These are phyloP conservation scores for Trilocha varians DNA, from an alignment of 2,888 invertebrate genomes.

Conservation along the genomic window DNA sequence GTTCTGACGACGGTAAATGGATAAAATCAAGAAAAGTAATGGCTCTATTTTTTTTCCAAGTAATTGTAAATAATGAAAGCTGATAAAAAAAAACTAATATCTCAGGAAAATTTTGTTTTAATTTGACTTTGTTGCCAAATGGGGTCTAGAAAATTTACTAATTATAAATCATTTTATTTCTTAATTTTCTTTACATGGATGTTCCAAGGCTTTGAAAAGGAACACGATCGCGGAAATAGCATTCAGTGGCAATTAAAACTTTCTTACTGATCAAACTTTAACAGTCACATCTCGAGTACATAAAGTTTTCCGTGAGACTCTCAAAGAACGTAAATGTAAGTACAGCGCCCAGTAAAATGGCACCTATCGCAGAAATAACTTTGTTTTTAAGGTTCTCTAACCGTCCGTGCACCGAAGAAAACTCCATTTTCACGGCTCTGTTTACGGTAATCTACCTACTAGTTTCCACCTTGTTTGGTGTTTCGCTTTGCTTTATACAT, in stretches of 20 bases:
- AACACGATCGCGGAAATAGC: constrained; percentile 44
- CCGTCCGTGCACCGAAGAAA: constrained; percentile 4
- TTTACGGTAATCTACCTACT: constrained; percentile 1
- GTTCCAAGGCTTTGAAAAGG: constrained; percentile 43
- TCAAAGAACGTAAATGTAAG: constrained; percentile 33
- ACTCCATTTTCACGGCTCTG: constrained; percentile 3
- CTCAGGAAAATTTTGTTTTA: no score
- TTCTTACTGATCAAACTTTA: constrained; percentile 61
- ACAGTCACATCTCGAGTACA: constrained; percentile 46
- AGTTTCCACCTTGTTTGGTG: not conserved
- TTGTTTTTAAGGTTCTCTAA: constrained; percentile 14
- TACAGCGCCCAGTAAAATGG: constrained; percentile 28
- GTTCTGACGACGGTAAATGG: no score
- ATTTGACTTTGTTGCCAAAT: no score
- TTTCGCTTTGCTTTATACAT: not conserved
- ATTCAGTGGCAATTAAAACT: constrained; percentile 67
- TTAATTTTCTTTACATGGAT: constrained; percentile 32
- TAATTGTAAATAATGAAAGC: no score
- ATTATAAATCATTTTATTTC: no score
- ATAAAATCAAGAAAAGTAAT: no score
- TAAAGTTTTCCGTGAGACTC: constrained; percentile 33
- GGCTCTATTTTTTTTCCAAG: no score
- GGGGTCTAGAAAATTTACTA: no score
- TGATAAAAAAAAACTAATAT: no score
- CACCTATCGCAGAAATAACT: constrained; percentile 25